Conservation (phyloP, 2,113 vertebrate genomes). For the Platysteira castanea region DNA sequence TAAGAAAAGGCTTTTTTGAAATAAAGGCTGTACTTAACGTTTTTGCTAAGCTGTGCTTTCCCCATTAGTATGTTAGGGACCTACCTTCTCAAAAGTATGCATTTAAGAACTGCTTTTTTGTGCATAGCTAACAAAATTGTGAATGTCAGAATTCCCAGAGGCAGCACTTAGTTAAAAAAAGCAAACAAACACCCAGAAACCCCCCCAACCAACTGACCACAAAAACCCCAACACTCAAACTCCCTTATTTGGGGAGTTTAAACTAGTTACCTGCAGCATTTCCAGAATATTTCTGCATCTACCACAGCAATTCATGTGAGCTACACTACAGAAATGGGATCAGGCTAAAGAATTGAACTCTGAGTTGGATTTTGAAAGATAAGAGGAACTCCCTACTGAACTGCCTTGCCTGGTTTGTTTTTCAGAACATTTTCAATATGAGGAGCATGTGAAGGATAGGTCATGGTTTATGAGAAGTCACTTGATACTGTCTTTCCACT, state of each 20-base stretch:
- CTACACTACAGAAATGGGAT: not conserved
- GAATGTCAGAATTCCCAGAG: not conserved
- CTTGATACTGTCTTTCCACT: conserved; percentile 5
- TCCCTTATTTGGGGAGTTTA: not conserved
- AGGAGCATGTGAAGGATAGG: not conserved
- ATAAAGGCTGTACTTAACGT: not conserved
- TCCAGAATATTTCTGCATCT: not conserved
- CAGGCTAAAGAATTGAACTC: not conserved
- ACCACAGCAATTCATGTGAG: not conserved
- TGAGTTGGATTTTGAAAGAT: not conserved
- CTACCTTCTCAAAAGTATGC: not conserved
- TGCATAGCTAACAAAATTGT: not conserved
- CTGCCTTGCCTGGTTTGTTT: conserved; percentile 9
- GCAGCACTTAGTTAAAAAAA: not conserved
- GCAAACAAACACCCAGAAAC: too few relatives aligned
- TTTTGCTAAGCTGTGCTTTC: not conserved
- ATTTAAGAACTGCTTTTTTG: not conserved
- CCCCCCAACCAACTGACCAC: too few relatives aligned
- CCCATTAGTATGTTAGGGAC: not conserved
- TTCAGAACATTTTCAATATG: not conserved
- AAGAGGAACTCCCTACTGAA: not conserved
- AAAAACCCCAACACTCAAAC: rapidly evolving
- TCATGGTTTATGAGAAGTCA: conserved; percentile 23
- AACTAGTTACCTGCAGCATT: not conserved
- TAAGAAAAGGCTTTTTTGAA: not conserved